A percentile compares a stretch with the other conserved stretches of the same genome.
Conservation (phyloP, 1,140 invertebrate species). For the Meloidogyne exigua region DNA sequence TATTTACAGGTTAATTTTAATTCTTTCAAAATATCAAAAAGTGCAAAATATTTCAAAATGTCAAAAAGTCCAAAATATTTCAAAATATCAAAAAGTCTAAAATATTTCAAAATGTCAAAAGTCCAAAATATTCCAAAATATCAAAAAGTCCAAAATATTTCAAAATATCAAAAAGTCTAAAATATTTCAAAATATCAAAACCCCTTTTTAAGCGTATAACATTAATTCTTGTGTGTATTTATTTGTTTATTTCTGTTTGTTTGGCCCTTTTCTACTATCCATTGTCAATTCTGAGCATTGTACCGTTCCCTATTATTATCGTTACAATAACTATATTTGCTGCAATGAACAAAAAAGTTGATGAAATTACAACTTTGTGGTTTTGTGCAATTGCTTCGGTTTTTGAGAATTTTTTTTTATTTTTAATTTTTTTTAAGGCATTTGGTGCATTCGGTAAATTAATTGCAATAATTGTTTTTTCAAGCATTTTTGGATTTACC, state of each 20-base stretch:
- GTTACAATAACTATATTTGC: slow-evolving; percentile 24
- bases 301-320: slow-evolving; percentile 20
- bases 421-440: slow-evolving; percentile 13
- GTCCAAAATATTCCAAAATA: background rate
- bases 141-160: background rate
- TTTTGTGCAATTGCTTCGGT: slow-evolving; percentile 27
- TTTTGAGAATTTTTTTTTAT: background rate
- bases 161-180: background rate
- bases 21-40: background rate
- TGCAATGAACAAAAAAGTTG: slow-evolving; percentile 15
- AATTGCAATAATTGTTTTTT: slow-evolving; percentile 27
- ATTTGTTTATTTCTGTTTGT: slow-evolving; percentile 19
- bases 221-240: slow-evolving; percentile 22
- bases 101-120: background rate
- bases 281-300: slow-evolving; percentile 22
- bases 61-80: background rate
- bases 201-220: slow-evolving; percentile 11
- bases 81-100: background rate
- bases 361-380: slow-evolving; percentile 27
- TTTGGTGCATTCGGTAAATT: slow-evolving; percentile 30
- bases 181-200: background rate
- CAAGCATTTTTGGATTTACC: slow-evolving; percentile 32
- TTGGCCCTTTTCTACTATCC: slow-evolving; percentile 33
- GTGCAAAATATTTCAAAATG: background rate
- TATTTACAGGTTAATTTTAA: slow-evolving; percentile 24